phyloP scores from a whole-genome alignment of 2,888 invertebrate species.

The Parnassius apollo region DNA sequence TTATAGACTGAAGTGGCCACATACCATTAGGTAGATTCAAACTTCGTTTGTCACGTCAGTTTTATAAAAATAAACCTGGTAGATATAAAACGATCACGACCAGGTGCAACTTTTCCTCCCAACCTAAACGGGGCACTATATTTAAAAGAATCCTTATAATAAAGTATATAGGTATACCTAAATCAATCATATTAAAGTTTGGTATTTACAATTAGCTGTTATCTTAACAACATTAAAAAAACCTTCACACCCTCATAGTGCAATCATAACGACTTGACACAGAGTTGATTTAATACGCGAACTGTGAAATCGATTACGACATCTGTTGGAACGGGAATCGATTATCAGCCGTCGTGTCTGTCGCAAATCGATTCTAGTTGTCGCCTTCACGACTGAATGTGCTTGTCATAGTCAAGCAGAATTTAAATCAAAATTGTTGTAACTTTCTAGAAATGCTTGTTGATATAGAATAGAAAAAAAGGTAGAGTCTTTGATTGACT shows the following conservation, averaged over 20 bases:
- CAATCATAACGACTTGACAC: conserved; percentile 26
- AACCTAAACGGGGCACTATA: too few species aligned
- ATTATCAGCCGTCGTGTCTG: conserved; percentile 70
- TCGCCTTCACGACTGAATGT: conserved; percentile 59
- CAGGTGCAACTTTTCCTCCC: too few species aligned
- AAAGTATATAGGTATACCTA: not conserved
- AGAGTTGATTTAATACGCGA: conserved; percentile 29
- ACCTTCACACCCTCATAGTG: conserved; percentile 34
- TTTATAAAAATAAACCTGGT: too few species aligned
- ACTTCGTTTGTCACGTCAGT: too few species aligned
- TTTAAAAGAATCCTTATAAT: too few species aligned
- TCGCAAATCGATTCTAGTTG: conserved; percentile 74
- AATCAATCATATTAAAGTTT: conserved; percentile 8
- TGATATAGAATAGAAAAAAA: too few species aligned
- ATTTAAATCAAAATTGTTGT: conserved; percentile 8
- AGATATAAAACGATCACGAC: too few species aligned
- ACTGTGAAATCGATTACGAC: conserved; percentile 57
- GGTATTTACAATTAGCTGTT: conserved; percentile 20
- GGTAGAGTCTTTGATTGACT: too few species aligned
- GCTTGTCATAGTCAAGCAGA: conserved; percentile 21
- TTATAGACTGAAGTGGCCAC: too few species aligned
- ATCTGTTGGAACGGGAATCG: conserved; percentile 61
- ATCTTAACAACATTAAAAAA: conserved; percentile 30
- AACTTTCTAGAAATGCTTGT: not conserved
- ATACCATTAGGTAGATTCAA: too few species aligned